phyloP scores from a whole-genome alignment of 2,888 invertebrate species.

The Ormyrus pomaceus region DNA sequence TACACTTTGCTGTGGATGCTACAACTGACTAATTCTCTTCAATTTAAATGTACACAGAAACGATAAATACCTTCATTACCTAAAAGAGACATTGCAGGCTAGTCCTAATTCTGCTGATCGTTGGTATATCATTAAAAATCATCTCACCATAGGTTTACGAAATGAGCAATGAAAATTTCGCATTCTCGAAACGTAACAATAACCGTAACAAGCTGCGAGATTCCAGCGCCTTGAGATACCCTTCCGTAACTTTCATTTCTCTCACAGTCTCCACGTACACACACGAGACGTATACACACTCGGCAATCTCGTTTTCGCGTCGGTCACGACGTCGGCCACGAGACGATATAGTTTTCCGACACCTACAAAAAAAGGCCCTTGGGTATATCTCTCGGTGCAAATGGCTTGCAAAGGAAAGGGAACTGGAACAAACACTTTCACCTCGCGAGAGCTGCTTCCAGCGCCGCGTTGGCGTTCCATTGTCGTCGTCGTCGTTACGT shows the following conservation, averaged over 20 bases:
- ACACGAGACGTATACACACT: background rate
- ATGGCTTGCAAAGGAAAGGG: constrained; percentile 13
- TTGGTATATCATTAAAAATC: too few relatives aligned
- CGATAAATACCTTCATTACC: too few relatives aligned
- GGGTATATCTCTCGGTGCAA: constrained; percentile 10
- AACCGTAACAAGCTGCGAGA: constrained; percentile 19
- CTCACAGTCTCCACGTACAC: constrained; percentile 7
- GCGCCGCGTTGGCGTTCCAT: too few relatives aligned
- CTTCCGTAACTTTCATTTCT: constrained; percentile 38
- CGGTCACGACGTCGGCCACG: constrained; percentile 22
- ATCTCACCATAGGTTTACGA: too few relatives aligned
- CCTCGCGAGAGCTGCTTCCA: background rate
- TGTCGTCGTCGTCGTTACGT: constrained; percentile 9
- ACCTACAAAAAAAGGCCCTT: constrained; percentile 16
- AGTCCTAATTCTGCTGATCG: too few relatives aligned
- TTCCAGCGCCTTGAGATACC: constrained; percentile 4
- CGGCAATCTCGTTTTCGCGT: constrained; percentile 22
- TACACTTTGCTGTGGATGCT: too few relatives aligned
- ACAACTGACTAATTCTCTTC: too few relatives aligned
- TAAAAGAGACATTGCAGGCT: too few relatives aligned
- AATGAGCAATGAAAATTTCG: too few relatives aligned
- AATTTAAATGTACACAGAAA: too few relatives aligned
- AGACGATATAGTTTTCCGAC: constrained; percentile 40
- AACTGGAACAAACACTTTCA: constrained; percentile 45
- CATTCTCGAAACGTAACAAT: too few relatives aligned